Evolutionary conservation across 2,113 vertebrate genomes (phyloP).

Genomic region (Salvelinus namaycush): DNA sequence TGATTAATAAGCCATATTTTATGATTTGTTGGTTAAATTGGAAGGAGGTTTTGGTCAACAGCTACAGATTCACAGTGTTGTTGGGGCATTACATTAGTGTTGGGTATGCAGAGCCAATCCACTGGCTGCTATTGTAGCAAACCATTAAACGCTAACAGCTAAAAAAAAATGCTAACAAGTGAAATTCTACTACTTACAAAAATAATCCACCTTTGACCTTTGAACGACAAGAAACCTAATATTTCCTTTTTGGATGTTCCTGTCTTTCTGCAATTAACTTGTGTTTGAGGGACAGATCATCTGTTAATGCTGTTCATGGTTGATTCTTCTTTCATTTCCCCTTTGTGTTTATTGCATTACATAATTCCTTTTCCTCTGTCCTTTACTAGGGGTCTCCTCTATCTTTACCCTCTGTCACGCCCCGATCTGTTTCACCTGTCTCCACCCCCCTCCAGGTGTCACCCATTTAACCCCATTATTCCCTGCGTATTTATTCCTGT

Average conservation of each 20-base stretch:
- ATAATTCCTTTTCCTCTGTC: background rate
- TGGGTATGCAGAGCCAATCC: slow-evolving; percentile 15
- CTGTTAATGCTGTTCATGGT: no score
- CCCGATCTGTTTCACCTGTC: no score
- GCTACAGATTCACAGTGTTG: slow-evolving; percentile 21
- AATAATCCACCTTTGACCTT: background rate
- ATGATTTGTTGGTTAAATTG: slow-evolving; percentile 22
- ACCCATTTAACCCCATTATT: no score
- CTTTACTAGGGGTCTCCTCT: no score
- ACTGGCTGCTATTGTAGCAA: slow-evolving; percentile 22
- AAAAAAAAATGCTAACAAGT: slow-evolving; percentile 19
- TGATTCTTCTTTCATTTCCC: no score
- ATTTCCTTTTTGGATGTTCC: background rate
- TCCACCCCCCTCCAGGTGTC: no score
- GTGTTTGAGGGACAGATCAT: no score
- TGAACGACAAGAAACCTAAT: no score
- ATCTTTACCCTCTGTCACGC: no score
- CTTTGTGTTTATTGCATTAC: background rate
- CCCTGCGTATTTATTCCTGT: no score
- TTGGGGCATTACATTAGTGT: slow-evolving; percentile 17
- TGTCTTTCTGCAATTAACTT: background rate
- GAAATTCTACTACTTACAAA: slow-evolving; percentile 1
- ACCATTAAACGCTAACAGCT: slow-evolving; percentile 23
- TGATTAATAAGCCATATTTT: slow-evolving; percentile 34
- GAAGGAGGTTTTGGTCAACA: slow-evolving; percentile 13